phyloP scores from a whole-genome alignment of 2,113 vertebrate species.

The Boulengerochromis microlepis region DNA sequence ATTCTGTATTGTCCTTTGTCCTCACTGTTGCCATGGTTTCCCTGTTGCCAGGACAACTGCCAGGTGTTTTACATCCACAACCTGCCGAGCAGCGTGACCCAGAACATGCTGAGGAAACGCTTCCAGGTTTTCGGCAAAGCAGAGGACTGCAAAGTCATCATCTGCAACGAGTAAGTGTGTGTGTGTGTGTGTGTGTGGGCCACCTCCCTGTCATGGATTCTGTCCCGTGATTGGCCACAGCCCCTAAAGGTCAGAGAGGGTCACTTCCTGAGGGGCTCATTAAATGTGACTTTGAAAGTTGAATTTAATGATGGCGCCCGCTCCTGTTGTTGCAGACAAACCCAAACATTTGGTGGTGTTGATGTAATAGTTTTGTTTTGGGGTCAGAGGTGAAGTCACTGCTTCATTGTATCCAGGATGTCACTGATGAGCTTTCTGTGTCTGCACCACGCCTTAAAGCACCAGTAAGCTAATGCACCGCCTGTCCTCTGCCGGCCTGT shows the following conservation, averaged over 20 bases:
- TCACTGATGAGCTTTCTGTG: neutral
- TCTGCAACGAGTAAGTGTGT: constrained; percentile 76
- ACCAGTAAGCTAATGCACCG: neutral
- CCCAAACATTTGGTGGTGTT: neutral
- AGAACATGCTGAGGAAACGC: constrained; percentile 88
- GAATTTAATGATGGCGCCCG: neutral
- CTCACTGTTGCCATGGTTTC: constrained; percentile 64
- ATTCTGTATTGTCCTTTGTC: constrained; percentile 24
- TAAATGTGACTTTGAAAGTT: neutral
- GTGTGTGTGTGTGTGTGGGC: neutral
- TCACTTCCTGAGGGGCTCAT: neutral
- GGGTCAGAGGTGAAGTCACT: neutral
- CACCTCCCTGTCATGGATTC: neutral
- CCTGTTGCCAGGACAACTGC: constrained; percentile 84
- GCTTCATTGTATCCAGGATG: neutral
- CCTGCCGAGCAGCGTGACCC: constrained; percentile 87
- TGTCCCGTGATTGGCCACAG: neutral
- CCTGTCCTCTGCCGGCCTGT: constrained; percentile 21
- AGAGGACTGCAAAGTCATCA: constrained; percentile 88
- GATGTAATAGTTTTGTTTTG: neutral
- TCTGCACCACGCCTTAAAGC: neutral
- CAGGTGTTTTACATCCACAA: constrained; percentile 91
- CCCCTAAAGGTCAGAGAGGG: neutral
- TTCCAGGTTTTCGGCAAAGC: constrained; percentile 91
- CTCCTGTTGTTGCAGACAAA: neutral